These are phyloP conservation scores for Clarias gariepinus DNA, from an alignment of 2,113 vertebrate species.

Conservation along the genomic window DNA sequence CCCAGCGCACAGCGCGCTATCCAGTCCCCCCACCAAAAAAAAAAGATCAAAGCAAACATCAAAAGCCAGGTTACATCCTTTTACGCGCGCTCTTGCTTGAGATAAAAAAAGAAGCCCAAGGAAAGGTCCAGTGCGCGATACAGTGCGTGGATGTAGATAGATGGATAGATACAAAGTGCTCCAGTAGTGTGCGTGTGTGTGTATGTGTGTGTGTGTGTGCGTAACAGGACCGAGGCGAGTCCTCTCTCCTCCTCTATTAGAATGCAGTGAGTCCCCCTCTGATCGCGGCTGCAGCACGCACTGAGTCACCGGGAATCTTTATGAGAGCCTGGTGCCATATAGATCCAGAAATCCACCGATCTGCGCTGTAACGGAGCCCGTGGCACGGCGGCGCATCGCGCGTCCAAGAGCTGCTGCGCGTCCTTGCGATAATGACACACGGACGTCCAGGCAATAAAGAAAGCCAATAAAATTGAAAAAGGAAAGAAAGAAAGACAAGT, in stretches of 20 bases:
- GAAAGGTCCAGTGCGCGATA: conserved; percentile 62
- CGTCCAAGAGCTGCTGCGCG: conserved; percentile 48
- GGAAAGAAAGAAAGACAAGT: conserved; percentile 33
- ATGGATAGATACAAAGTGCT: conserved; percentile 65
- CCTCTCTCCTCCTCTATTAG: conserved; percentile 71
- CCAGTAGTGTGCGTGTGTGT: conserved; percentile 33
- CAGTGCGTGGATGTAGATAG: conserved; percentile 53
- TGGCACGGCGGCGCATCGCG: conserved; percentile 26
- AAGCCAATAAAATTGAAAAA: not conserved
- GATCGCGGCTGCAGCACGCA: conserved; percentile 59
- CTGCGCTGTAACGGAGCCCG: conserved; percentile 50
- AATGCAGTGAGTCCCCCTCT: conserved; percentile 72
- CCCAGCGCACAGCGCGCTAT: conserved; percentile 47
- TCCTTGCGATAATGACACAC: conserved; percentile 60
- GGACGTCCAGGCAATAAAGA: conserved; percentile 21
- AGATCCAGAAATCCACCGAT: conserved; percentile 62
- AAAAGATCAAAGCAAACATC: not conserved
- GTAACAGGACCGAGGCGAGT: conserved; percentile 66
- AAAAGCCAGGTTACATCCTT: conserved; percentile 44
- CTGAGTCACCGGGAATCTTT: conserved; percentile 70
- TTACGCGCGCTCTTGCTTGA: conserved; percentile 39
- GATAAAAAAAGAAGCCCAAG: conserved; percentile 20
- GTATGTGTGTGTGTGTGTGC: not conserved
- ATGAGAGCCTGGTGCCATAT: conserved; percentile 52
- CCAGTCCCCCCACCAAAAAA: not conserved